Conservation (phyloP, 1,140 invertebrate genomes). For the Zaprionus ornatus region DNA sequence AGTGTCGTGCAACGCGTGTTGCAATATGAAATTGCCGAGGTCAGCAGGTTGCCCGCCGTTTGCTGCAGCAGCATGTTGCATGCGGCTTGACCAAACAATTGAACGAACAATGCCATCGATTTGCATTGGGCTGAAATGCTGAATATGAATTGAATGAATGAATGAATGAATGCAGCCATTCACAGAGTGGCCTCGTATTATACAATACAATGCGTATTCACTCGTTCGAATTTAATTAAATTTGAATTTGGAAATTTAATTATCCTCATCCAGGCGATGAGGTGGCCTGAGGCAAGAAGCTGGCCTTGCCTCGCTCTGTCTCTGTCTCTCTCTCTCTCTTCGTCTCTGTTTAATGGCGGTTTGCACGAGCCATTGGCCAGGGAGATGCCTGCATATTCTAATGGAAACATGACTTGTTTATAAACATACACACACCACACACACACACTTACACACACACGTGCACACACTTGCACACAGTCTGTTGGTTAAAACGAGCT, state of each 20-base stretch:
- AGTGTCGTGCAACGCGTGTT: background rate
- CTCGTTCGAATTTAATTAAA: slow-evolving; percentile 28
- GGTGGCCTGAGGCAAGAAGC: background rate
- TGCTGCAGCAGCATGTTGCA: slow-evolving; percentile 1
- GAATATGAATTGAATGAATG: slow-evolving; percentile 1
- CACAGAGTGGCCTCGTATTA: background rate
- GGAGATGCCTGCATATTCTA: slow-evolving; percentile 8
- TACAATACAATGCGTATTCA: slow-evolving; percentile 10
- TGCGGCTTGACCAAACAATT: background rate
- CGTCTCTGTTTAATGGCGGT: background rate
- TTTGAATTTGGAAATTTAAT: slow-evolving; percentile 33
- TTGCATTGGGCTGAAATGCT: background rate
- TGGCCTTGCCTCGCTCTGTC: too few relatives aligned
- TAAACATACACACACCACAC: background rate
- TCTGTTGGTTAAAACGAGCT: background rate
- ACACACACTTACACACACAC: background rate
- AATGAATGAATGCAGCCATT: background rate
- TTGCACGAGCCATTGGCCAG: slow-evolving; percentile 3
- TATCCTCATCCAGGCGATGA: background rate
- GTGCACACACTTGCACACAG: background rate
- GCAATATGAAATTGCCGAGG: background rate
- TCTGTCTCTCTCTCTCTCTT: background rate
- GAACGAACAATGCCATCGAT: background rate
- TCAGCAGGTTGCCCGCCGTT: background rate
- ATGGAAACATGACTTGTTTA: slow-evolving; percentile 27